These are phyloP conservation scores for Ectemnius lituratus DNA, from an alignment of 2,888 invertebrate species.

Conservation along the genomic window DNA sequence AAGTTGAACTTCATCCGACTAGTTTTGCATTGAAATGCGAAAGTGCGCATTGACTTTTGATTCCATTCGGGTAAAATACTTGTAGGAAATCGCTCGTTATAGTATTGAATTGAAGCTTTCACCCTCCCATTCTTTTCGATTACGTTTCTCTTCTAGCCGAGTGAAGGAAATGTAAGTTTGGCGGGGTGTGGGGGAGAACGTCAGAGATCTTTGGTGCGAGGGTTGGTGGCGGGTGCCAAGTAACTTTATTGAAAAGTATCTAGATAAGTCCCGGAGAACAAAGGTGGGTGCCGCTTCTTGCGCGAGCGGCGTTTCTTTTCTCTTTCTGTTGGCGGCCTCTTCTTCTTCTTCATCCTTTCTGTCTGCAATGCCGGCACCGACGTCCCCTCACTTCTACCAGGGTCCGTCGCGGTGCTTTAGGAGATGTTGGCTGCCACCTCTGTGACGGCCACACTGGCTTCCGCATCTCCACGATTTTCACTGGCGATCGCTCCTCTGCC, in stretches of 20 bases:
- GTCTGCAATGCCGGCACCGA: neutral
- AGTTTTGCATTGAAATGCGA: conserved; percentile 36
- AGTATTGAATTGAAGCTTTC: conserved; percentile 24
- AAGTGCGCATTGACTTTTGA: conserved; percentile 12
- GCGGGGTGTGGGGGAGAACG: conserved; percentile 32
- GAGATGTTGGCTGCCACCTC: too few species aligned
- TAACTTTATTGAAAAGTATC: conserved; percentile 65
- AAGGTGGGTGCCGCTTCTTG: conserved; percentile 41
- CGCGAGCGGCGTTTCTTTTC: conserved; percentile 18
- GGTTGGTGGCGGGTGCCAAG: conserved; percentile 50
- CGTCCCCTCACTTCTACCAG: conserved; percentile 7
- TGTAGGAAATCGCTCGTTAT: conserved; percentile 49
- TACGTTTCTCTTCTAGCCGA: conserved; percentile 1
- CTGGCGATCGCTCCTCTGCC: conserved; percentile 30
- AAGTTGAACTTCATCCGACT: too few species aligned
- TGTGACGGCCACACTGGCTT: conserved; percentile 17
- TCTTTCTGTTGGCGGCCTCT: neutral
- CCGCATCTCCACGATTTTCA: neutral
- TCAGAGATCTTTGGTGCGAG: neutral
- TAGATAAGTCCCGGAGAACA: conserved; percentile 60
- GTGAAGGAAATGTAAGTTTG: conserved; percentile 45
- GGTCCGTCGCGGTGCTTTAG: conserved; percentile 4
- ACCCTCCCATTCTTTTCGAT: conserved; percentile 24
- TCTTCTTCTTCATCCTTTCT: neutral
- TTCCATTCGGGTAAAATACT: conserved; percentile 35